Conservation (phyloP, 2,888 invertebrate genomes). For the Nephrocerus scutellatus region DNA sequence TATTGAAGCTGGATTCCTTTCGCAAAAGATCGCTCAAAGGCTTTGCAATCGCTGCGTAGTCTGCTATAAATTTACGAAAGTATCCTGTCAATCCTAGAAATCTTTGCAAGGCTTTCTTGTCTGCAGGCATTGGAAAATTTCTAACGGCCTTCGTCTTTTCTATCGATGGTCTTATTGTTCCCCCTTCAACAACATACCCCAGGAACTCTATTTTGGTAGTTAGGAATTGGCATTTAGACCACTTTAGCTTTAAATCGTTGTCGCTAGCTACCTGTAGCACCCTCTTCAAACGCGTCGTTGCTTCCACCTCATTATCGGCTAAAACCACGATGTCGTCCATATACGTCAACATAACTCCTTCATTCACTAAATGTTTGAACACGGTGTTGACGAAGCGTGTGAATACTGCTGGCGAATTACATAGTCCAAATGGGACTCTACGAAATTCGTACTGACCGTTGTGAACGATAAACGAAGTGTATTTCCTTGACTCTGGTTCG, state of each 20-base stretch:
- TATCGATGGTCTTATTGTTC: slow-evolving; percentile 3
- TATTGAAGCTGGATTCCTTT: slow-evolving; percentile 15
- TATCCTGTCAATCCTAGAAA: slow-evolving; percentile 6
- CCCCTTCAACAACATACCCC: slow-evolving; percentile 9
- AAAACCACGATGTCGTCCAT: slow-evolving; percentile 19
- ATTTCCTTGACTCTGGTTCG: slow-evolving; percentile 22
- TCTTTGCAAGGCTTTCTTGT: slow-evolving; percentile 5
- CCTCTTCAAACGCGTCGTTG: too few relatives aligned
- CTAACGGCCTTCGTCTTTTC: slow-evolving; percentile 8
- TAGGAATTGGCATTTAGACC: too few relatives aligned
- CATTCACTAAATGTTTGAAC: slow-evolving; percentile 2
- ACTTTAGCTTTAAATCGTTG: too few relatives aligned
- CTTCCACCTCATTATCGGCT: slow-evolving; percentile 11
- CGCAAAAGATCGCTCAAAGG: slow-evolving; percentile 30
- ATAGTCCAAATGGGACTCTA: slow-evolving; percentile 37
- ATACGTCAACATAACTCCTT: slow-evolving; percentile 5
- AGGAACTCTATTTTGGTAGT: slow-evolving; percentile 7
- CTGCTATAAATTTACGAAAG: slow-evolving; percentile 10
- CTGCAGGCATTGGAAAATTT: slow-evolving; percentile 8
- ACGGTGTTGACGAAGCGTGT: neutral
- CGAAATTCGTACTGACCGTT: slow-evolving; percentile 28
- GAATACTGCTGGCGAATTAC: slow-evolving; percentile 8
- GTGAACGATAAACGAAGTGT: slow-evolving; percentile 30
- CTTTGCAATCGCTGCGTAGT: slow-evolving; percentile 29
- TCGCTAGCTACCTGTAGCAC: too few relatives aligned